These are phyloP conservation scores for Drosophila gaucha DNA, from an alignment of 2,888 invertebrate species.

Conservation along the genomic window DNA sequence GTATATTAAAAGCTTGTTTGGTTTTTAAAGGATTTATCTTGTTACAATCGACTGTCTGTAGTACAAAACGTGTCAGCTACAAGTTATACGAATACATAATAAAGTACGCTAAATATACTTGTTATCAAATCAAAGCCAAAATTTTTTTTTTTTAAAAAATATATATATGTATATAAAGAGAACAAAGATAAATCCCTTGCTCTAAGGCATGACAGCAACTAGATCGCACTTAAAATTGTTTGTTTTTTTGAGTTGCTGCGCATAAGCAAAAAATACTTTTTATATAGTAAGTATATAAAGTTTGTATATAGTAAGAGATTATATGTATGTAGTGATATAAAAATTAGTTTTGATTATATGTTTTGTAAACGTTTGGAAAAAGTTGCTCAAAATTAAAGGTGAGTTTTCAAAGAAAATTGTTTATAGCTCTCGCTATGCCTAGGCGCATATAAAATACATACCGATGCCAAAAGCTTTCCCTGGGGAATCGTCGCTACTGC, in stretches of 20 bases:
- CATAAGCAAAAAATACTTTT: conserved; percentile 65
- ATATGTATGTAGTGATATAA: conserved; percentile 55
- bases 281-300: conserved; percentile 41
- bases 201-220: conserved; percentile 62
- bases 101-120: conserved; percentile 49
- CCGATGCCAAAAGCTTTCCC: conserved; percentile 94
- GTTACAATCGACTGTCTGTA: conserved; percentile 25
- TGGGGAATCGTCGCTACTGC: conserved; percentile 86
- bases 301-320: conserved; percentile 33
- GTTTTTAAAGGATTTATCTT: conserved; percentile 71
- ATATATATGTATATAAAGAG: conserved; percentile 13
- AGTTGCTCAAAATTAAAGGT: conserved; percentile 64
- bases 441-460: conserved; percentile 83
- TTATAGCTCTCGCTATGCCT: conserved; percentile 11
- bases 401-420: conserved; percentile 49
- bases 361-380: conserved; percentile 33
- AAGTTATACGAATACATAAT: conserved; percentile 25
- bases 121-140: conserved; percentile 22
- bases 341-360: conserved; percentile 46
- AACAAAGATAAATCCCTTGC: conserved; percentile 75
- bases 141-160: conserved; percentile 19
- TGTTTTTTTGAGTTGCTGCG: conserved; percentile 51
- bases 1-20: conserved; percentile 41
- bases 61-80: too few relatives aligned
- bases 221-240: conserved; percentile 34